Evolutionary conservation across 1,140 invertebrate species (phyloP).

Genomic region (Drosophila mojavensis): DNA sequence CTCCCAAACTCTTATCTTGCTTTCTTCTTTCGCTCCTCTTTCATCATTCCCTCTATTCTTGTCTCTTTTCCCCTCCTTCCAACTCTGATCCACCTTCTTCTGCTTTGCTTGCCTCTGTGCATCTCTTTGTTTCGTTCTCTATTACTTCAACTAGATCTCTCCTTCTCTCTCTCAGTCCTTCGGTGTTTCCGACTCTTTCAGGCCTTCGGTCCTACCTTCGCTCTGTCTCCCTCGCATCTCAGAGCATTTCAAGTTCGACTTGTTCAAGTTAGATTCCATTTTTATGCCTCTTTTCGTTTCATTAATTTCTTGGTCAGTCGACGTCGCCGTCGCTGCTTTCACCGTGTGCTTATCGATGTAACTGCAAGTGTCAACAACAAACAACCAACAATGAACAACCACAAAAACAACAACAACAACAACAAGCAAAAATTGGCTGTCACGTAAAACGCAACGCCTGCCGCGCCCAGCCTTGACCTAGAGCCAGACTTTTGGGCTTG

Average conservation of each 20-base stretch:
- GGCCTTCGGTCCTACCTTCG: too few species aligned
- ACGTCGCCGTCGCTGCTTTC: slow-evolving; percentile 37
- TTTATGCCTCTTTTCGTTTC: slow-evolving; percentile 10
- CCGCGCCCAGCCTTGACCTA: slow-evolving; percentile 81
- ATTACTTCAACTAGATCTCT: too few species aligned
- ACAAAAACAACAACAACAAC: slow-evolving; percentile 20
- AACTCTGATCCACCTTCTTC: too few species aligned
- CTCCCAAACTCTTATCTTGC: too few species aligned
- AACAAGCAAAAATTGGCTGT: slow-evolving; percentile 30
- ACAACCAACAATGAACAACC: not conserved
- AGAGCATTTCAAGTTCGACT: slow-evolving; percentile 3
- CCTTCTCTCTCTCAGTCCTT: too few species aligned
- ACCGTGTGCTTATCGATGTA: slow-evolving; percentile 48
- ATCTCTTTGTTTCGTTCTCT: too few species aligned
- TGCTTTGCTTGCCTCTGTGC: too few species aligned
- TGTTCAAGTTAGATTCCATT: not conserved
- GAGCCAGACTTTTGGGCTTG: slow-evolving; percentile 47
- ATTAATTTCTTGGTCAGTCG: slow-evolving; percentile 31
- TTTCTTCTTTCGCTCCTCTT: too few species aligned
- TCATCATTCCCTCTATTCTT: too few species aligned
- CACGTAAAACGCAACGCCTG: slow-evolving; percentile 68
- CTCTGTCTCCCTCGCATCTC: not conserved
- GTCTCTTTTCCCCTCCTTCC: too few species aligned
- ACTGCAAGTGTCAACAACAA: slow-evolving; percentile 51
- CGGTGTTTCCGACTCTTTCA: too few species aligned